A percentile compares a stretch with the other conserved stretches of the same genome.
These are phyloP conservation scores for Perca fluviatilis DNA, from an alignment of 2,113 vertebrate genomes.

Conservation along the genomic window DNA sequence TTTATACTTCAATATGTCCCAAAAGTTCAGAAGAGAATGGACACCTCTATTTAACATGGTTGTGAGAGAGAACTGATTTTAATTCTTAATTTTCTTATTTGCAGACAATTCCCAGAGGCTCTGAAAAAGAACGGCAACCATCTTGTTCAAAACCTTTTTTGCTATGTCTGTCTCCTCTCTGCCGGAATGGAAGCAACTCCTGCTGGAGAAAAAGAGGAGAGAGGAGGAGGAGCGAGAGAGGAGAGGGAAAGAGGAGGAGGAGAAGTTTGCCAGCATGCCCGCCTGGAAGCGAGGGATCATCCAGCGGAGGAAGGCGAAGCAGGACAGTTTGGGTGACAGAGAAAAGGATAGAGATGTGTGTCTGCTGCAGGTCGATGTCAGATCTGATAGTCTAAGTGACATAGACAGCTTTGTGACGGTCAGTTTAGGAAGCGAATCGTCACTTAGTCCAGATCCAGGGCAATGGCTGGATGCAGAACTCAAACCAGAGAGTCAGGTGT, in stretches of 20 bases:
- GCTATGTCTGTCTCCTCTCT: slow-evolving; percentile 85
- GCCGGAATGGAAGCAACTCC: slow-evolving; percentile 91
- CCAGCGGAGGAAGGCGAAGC: slow-evolving; percentile 87
- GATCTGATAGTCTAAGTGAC: slow-evolving; percentile 65
- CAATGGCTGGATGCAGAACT: slow-evolving; percentile 64
- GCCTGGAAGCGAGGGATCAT: slow-evolving; percentile 92
- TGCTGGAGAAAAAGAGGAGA: slow-evolving; percentile 88
- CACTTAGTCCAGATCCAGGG: slow-evolving; percentile 65
- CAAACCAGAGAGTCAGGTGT: slow-evolving; percentile 73
- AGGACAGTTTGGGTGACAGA: slow-evolving; percentile 76
- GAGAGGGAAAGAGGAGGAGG: slow-evolving; percentile 86
- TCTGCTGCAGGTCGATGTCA: slow-evolving; percentile 59
- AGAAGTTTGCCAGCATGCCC: slow-evolving; percentile 89
- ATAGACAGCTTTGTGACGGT: slow-evolving; percentile 55
- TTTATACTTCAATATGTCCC: not conserved
- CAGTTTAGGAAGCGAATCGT: slow-evolving; percentile 56
- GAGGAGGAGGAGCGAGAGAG: slow-evolving; percentile 88
- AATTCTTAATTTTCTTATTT: not conserved
- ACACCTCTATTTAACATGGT: not conserved
- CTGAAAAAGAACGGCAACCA: not conserved
- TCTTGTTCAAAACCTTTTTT: slow-evolving; percentile 30
- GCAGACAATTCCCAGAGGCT: slow-evolving; percentile 42
- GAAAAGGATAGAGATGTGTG: slow-evolving; percentile 61
- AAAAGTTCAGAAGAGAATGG: not conserved
- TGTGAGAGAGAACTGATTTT: slow-evolving; percentile 2